Base-by-base conservation (phyloP, 2,888 invertebrate genomes). In the Microplitis deprimator region DNA sequence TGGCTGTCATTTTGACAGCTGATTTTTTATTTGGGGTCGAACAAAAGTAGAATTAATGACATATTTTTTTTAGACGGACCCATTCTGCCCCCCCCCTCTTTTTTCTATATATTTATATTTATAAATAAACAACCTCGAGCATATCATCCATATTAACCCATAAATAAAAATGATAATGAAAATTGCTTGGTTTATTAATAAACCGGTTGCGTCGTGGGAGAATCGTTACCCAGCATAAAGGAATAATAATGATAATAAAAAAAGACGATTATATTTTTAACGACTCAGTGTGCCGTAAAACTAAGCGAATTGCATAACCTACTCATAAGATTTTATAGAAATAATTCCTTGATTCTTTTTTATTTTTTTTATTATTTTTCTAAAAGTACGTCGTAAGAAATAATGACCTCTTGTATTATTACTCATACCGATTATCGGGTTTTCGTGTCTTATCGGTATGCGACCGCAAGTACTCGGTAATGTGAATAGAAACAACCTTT, bases 401-500 rank as follows among this genome's bases (percentile, higher is more conserved):
- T 41, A 50, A 59, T 69, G 70, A 20, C 38, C 39, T n/a, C 29
- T 50, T 71, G 71, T 61, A 16, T 72, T 61, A 16, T 72, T 29
- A 61, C 40, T 62, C 61, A 39, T 16, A 6, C 62, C 62, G 38
- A 81, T 81, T 82, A 82, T 82, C 81, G 81, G 81, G 77, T 82
- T 82, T 83, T 81, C 85, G 84, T 84, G 86, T 84, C 85, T 86
- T 86, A 86, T 86, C 86, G 82, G 39, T 40, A 64, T 40, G 13
- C 7, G 20, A 50, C 70, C 38, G 60, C 13, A 5, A 60, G 61
- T 39, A 16, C 20, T 71, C 29, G 29, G 29, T 71, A 70, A 50
- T 29, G 70, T 59, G 10, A 16, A 60, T n/a, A 39, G 68, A 40
- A 39, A 38, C 5, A 50, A 39, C 39, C n/a, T 8, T 29, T n/a